Evolutionary conservation across 2,888 invertebrate species (phyloP).

Genomic region (Epicampocera succincta): DNA sequence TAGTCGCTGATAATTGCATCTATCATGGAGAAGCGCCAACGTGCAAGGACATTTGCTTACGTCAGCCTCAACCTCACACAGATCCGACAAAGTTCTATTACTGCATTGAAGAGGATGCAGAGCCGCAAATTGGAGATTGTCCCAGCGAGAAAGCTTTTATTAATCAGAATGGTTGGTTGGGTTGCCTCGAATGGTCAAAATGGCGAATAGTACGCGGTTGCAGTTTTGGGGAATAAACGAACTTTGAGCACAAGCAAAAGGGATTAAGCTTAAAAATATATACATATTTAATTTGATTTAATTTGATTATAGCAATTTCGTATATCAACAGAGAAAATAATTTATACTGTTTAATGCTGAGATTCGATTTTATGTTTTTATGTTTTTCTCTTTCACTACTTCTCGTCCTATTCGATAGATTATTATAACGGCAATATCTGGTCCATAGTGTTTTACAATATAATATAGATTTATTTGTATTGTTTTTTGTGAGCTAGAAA

Average conservation of each 20-base stretch:
- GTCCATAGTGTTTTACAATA: too few relatives aligned
- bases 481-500: too few relatives aligned
- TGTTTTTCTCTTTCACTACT: too few relatives aligned
- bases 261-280: too few relatives aligned
- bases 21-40: neutral
- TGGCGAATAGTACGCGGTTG: slow-evolving; percentile 71
- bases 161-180: slow-evolving; percentile 69
- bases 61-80: slow-evolving; percentile 65
- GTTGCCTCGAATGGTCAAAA: slow-evolving; percentile 71
- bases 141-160: slow-evolving; percentile 67
- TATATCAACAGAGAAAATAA: too few relatives aligned
- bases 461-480: too few relatives aligned
- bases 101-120: slow-evolving; percentile 59
- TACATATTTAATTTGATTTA: too few relatives aligned
- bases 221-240: neutral
- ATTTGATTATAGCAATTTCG: too few relatives aligned
- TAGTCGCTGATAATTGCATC: slow-evolving; percentile 67
- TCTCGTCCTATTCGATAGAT: too few relatives aligned
- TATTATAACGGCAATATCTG: too few relatives aligned
- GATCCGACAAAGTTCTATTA: slow-evolving; percentile 71
- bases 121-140: slow-evolving; percentile 60
- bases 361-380: too few relatives aligned
- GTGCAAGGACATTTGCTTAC: slow-evolving; percentile 65
- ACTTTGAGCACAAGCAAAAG: neutral
- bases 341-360: too few relatives aligned